These are phyloP conservation scores for Alcedo atthis DNA, from an alignment of 2,797 vertebrate species.

Conservation along the genomic window DNA sequence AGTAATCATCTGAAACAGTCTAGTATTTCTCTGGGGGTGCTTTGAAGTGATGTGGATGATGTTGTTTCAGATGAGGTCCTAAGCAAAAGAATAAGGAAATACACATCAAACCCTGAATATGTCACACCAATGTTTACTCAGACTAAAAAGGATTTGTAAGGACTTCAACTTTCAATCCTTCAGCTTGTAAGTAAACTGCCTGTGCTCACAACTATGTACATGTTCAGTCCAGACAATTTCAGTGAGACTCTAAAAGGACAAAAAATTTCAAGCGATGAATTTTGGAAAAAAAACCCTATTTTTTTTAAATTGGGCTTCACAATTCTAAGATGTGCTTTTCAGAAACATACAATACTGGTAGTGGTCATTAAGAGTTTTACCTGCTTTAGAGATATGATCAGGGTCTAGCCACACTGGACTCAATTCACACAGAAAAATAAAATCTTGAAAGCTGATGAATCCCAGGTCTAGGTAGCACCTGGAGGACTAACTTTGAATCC, in stretches of 20 bases:
- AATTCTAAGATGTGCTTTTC: neutral
- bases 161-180: neutral
- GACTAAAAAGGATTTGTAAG: neutral
- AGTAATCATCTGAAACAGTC: neutral
- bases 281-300: neutral
- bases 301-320: neutral
- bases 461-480: neutral
- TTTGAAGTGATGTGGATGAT: slow-evolving; percentile 87
- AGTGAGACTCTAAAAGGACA: neutral
- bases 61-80: slow-evolving; percentile 89
- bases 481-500: neutral
- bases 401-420: neutral
- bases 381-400: neutral
- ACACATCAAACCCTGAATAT: neutral
- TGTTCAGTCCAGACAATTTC: neutral
- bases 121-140: neutral
- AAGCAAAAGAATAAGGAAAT: neutral
- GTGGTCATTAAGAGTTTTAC: neutral
- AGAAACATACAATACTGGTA: neutral
- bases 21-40: slow-evolving; percentile 86
- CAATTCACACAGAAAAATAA: neutral
- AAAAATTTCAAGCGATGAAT: neutral
- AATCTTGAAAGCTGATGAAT: neutral
- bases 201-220: neutral
- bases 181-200: neutral